Evolutionary conservation across 37 sponge, comb jelly and placozoan genomes (phyloP), one percentile per base, ranked within the genome.

Genomic region (Axinella damicornis): DNA sequence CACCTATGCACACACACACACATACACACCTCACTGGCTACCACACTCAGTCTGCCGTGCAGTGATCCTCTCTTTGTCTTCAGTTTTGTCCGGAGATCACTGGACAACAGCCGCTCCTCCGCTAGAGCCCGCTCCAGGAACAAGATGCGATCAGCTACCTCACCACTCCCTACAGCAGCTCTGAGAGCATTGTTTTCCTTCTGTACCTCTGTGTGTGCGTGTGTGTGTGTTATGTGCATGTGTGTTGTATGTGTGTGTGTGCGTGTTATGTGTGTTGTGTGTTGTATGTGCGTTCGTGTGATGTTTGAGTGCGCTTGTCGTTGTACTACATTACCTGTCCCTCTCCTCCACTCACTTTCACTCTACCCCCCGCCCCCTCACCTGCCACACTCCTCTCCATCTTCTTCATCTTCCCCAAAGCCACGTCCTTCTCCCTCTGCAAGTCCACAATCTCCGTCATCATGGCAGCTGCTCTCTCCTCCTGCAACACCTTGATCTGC

Each of bases 401-500:
- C 32, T 2, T 77, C 62, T 62, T 83, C 17, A 69, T 39, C 35
- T 46, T 82, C 18, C 63, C 57, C 24, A 87, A 1, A 57, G 87
- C 87, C 30, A 77, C 35, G 31, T 92, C 92, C 54, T 80, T 76
- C 73, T 92, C 87, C n/a, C 57, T 69, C 59, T 92, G 87, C 41
- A 92, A 69, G 9, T 92, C 87, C 11, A 68, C 55, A 2, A 92
- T 55, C 46, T 92, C 87, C 5, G 59, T 69, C 78, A 76, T 85
- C 83, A 92, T 84, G 27, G 79, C 92, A 37, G 87, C 78, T 1
- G 83, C 84, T 59, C 87, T 56, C 53, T 77, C 67, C 71, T 92
- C 92, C 60, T 92, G 92, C 79, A 92, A 36, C 35, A n/a, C 56
- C 55, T 69, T 31, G 36, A 92, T 92, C 62, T 92, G 58, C 22